These are phyloP conservation scores for Odontothrips loti DNA, from an alignment of 2,888 invertebrate species.

Conservation along the genomic window DNA sequence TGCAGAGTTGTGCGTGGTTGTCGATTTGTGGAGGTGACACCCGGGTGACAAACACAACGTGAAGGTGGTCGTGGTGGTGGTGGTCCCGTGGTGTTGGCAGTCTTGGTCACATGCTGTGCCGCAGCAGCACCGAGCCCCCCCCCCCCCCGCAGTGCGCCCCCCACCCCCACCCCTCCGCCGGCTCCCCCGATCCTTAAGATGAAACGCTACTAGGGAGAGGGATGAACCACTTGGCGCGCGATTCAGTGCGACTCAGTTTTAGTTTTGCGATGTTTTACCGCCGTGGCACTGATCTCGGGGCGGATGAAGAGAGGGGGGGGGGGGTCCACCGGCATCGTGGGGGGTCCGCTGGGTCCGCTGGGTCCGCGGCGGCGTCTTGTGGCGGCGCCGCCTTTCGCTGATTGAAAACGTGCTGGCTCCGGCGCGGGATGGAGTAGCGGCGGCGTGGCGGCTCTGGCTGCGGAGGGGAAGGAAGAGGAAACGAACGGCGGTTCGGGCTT, in stretches of 20 bases:
- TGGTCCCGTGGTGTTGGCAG: too few species aligned
- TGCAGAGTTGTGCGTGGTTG: too few species aligned
- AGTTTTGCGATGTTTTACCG: conserved; percentile 15
- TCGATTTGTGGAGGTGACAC: too few species aligned
- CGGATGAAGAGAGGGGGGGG: not conserved
- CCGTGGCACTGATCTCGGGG: not conserved
- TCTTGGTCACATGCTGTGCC: too few species aligned
- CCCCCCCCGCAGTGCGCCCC: too few species aligned
- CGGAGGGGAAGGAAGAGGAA: not conserved
- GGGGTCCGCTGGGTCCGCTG: not conserved
- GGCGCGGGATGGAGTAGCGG: not conserved
- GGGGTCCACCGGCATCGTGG: not conserved
- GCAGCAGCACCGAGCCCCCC: too few species aligned
- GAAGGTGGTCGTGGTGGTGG: too few species aligned
- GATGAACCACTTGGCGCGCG: not conserved
- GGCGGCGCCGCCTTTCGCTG: not conserved
- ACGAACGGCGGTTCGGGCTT: not conserved
- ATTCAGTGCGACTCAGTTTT: not conserved
- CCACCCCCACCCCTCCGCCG: too few species aligned
- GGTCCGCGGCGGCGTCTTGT: not conserved
- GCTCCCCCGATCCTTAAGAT: too few species aligned
- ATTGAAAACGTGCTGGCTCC: conserved; percentile 18
- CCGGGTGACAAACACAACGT: too few species aligned
- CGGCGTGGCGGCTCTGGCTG: not conserved
- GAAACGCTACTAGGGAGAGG: not conserved